These are phyloP conservation scores for Triplophysa siluroides DNA, from an alignment of 2,113 vertebrate genomes.

Conservation along the genomic window DNA sequence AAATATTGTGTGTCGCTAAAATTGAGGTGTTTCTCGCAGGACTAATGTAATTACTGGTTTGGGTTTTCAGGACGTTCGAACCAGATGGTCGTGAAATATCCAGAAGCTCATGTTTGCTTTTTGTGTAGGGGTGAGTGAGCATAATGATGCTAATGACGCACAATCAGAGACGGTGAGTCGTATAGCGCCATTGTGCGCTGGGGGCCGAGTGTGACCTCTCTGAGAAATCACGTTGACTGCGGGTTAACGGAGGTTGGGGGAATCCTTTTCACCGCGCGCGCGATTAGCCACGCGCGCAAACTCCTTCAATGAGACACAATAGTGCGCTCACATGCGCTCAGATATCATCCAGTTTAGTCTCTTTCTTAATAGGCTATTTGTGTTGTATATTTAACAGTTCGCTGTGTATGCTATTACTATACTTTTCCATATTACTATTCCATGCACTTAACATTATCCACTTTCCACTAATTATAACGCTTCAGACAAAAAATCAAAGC, in stretches of 20 bases:
- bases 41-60: conserved; percentile 84
- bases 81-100: conserved; percentile 43
- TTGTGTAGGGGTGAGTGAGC: conserved; percentile 23
- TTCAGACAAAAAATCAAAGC: not conserved
- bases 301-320: conserved; percentile 21
- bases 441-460: not conserved
- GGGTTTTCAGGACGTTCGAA: conserved; percentile 40
- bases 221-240: conserved; percentile 31
- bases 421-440: not conserved
- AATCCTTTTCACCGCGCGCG: conserved; percentile 43
- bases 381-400: not conserved
- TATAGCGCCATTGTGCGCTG: conserved; percentile 30
- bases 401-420: not conserved
- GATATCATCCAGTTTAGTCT: not conserved
- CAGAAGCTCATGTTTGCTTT: conserved; percentile 45
- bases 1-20: not conserved
- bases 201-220: conserved; percentile 44
- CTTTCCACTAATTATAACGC: not conserved
- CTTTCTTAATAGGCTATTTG: not conserved
- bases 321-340: not conserved
- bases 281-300: conserved; percentile 43
- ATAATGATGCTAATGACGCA: conserved; percentile 32
- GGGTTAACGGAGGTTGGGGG: conserved; percentile 21
- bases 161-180: conserved; percentile 22
- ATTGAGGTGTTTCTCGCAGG: conserved; percentile 57